Base-by-base conservation (phyloP, 2,797 vertebrate genomes). In the Sphenopsis melanotis region DNA sequence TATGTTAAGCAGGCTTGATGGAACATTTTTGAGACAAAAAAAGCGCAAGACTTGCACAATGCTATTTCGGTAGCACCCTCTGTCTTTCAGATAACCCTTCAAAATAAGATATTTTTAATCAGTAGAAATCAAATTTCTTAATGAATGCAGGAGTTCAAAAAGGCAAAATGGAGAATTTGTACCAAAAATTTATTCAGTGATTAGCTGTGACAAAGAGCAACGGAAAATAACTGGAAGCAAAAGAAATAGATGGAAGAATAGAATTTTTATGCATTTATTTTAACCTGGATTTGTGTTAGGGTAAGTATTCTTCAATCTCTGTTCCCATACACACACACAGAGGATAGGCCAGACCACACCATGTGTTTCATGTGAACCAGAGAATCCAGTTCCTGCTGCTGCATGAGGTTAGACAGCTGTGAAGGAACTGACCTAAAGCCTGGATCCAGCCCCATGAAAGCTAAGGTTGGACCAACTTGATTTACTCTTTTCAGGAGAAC, bases 1-100 rank as follows among this genome's bases (percentile, higher is more conserved):
- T 63, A 83, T 86, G 59, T 86, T 91, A 78, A 84, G 66, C 47
- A 82, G 23, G 68, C 79, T 94, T 76, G 72, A 76, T 76, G 79
- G 79, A 87, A 91, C 24, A 68, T 86, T 89, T 94, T 53, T 81
- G 79, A 92, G 91, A 79, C 76, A 82, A 71, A 94, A 89, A 83
- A 92, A 90, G 77, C 17, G 4, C 52, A 89, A 56, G 41, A 55
- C 72, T 94, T 93, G 91, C 69, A 29, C 75, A 92, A 94, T 30
- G 11, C 49, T 85, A 81, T 72, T 93, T 75, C 86, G 76, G 77
- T 89, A 95, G 59, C 87, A 76, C 24, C 21, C 57, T 29, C 60
- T 61, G 44, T 74, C 74, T 83, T 82, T 57, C 0, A 34, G 74
- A 93, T 65, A 93, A 86, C 50, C 52, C 80, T 90, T 88, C 52